These are phyloP conservation scores for Xylota sylvarum DNA, from an alignment of 2,888 invertebrate genomes.

Conservation along the genomic window DNA sequence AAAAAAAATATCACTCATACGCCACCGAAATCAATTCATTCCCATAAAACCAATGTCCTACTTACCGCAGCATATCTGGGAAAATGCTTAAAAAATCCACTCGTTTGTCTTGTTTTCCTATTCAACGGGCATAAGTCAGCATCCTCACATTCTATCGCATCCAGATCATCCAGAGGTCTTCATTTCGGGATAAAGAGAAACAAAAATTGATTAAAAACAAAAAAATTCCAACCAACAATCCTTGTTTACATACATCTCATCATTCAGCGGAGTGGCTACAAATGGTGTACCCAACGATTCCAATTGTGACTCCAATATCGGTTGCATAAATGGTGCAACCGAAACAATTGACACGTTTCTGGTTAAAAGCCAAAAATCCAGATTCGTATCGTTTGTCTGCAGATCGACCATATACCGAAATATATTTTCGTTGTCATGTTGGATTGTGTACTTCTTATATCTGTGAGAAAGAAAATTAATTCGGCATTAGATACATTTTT, in stretches of 20 bases:
- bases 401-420: slow-evolving; percentile 83
- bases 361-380: slow-evolving; percentile 84
- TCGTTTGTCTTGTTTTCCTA: slow-evolving; percentile 82
- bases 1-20: slow-evolving; percentile 43
- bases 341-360: slow-evolving; percentile 83
- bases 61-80: slow-evolving; percentile 82
- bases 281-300: slow-evolving; percentile 80
- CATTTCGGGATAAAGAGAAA: slow-evolving; percentile 30
- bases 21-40: background rate
- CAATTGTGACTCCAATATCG: slow-evolving; percentile 81
- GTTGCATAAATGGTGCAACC: slow-evolving; percentile 81
- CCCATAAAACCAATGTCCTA: background rate
- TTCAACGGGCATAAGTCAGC: slow-evolving; percentile 79
- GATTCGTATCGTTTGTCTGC: slow-evolving; percentile 80
- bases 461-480: slow-evolving; percentile 77
- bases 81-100: slow-evolving; percentile 83
- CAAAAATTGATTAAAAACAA: background rate
- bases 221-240: slow-evolving; percentile 6
- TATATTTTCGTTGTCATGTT: slow-evolving; percentile 80
- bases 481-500: slow-evolving; percentile 1
- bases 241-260: slow-evolving; percentile 79
- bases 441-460: slow-evolving; percentile 83
- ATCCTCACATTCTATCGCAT: slow-evolving; percentile 77
- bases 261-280: slow-evolving; percentile 80
- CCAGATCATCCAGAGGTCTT: slow-evolving; percentile 48